Conservation (phyloP, 1,140 invertebrate species). For the Dinoponera quadriceps region DNA sequence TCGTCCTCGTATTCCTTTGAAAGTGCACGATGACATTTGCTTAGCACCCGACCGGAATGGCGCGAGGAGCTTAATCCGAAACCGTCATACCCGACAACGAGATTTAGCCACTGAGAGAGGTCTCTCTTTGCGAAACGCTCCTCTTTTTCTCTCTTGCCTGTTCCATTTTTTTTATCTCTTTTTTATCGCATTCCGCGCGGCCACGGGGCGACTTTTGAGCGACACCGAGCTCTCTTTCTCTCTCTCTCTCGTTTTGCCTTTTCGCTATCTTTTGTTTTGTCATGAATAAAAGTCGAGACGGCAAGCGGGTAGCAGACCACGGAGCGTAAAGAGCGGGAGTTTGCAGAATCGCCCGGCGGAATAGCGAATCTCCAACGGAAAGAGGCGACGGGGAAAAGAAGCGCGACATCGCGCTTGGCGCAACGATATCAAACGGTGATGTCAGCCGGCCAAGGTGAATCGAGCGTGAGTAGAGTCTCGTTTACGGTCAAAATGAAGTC, state of each 20-base stretch:
- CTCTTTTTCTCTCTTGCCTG: neutral
- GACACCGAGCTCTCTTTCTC: neutral
- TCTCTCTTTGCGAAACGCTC: neutral
- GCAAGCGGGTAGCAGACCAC: too few species aligned
- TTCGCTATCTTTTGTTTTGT: constrained; percentile 33
- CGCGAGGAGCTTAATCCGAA: constrained; percentile 41
- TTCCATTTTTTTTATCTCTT: neutral
- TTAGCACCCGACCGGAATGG: constrained; percentile 10
- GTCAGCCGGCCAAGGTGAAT: constrained; percentile 5
- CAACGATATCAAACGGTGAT: constrained; percentile 26
- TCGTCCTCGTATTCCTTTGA: constrained; percentile 20
- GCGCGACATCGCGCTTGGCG: constrained; percentile 24
- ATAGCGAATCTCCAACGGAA: constrained; percentile 45
- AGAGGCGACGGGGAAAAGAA: constrained; percentile 1
- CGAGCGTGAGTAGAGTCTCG: too few species aligned
- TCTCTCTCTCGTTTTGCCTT: constrained; percentile 15
- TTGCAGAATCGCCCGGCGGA: constrained; percentile 29
- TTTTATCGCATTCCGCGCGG: constrained; percentile 25
- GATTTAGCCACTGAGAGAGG: neutral
- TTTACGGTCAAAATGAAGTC: too few species aligned
- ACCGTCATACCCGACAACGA: neutral
- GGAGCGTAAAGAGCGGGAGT: neutral
- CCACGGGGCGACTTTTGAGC: neutral
- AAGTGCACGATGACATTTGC: constrained; percentile 48
- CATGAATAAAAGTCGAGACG: constrained; percentile 28